phyloP scores from a whole-genome alignment of 2,888 invertebrate genomes.

The Exocentrus adspersus region DNA sequence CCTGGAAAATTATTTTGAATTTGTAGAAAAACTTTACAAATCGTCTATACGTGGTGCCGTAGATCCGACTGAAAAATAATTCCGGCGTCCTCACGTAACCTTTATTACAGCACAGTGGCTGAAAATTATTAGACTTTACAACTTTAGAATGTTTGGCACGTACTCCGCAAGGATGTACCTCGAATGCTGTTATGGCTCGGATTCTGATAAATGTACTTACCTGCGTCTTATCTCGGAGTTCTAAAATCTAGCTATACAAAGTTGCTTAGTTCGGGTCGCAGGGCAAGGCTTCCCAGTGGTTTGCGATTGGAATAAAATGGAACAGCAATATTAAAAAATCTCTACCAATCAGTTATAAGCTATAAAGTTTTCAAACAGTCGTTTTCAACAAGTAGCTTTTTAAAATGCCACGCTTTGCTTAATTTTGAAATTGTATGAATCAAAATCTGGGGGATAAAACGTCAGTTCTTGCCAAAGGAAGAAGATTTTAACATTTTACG shows the following conservation, averaged over 20 bases:
- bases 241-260: conserved; percentile 2
- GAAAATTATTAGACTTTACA: conserved; percentile 15
- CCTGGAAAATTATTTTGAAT: conserved; percentile 14
- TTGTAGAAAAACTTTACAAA: conserved; percentile 15
- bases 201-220: conserved; percentile 17
- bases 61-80: conserved; percentile 7
- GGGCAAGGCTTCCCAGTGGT: background rate
- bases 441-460: too few species aligned
- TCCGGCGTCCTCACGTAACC: conserved; percentile 11
- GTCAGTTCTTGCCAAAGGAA: too few species aligned
- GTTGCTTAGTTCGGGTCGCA: background rate
- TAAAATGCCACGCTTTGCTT: too few species aligned
- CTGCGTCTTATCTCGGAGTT: background rate
- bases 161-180: conserved; percentile 10
- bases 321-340: too few species aligned
- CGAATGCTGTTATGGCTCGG: conserved; percentile 4
- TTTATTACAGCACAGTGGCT: conserved; percentile 11
- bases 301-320: too few species aligned
- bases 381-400: too few species aligned
- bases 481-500: too few species aligned
- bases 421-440: too few species aligned
- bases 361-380: too few species aligned
- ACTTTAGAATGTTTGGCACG: conserved; percentile 17
- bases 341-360: too few species aligned
- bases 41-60: background rate